Evolutionary conservation across 2,888 invertebrate species (phyloP), one percentile per base, ranked within the genome.

Genomic region (Temnothorax ravouxi): DNA sequence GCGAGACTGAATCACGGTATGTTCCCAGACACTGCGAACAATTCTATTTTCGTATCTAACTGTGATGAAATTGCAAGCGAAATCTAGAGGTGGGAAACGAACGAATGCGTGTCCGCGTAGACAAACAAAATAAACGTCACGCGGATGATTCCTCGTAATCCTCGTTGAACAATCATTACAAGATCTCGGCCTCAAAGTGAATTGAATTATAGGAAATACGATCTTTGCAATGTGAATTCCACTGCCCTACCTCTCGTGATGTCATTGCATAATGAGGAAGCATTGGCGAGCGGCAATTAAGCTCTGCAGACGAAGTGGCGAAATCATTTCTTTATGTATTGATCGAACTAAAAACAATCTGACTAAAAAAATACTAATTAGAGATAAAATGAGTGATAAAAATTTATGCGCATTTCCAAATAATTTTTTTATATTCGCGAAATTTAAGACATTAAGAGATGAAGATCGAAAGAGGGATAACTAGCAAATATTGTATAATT

Each of bases 21-120:
- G 34, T 66, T 66, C 13, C 41, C 6, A 1, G 5, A 13, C 11
- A 29, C 1, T 2, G 3, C 18, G 11, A 56, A 75, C 11, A n/a
- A 54, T 67, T 77, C 13, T 77, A 77, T 29, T 67, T 77, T 54
- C 13, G 5, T 52, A 67, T 29, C 9, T 67, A 50, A 47, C 5
- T 25, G 2, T 25, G 3, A 34, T 54, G n/a, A 5, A 76, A 52
- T 18, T 25, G 21, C 21, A 52, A 64, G 34, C 15, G 13, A 18
- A 72, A 41, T 56, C 41, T 41, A 11, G 13, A 21, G 18, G 11
- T 21, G 29, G 13, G 11, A 64, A 25, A 66, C 5, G 9, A 47
- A 25, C 4, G 25, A 44, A 25, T 72, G 29, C 11, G 3, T 74
- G 18, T 74, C 1, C 6, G 3, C 15, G 21, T 41, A 4, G 15